These are phyloP conservation scores for Ophion ventricosus DNA, from an alignment of 2,888 invertebrate species.

Conservation along the genomic window DNA sequence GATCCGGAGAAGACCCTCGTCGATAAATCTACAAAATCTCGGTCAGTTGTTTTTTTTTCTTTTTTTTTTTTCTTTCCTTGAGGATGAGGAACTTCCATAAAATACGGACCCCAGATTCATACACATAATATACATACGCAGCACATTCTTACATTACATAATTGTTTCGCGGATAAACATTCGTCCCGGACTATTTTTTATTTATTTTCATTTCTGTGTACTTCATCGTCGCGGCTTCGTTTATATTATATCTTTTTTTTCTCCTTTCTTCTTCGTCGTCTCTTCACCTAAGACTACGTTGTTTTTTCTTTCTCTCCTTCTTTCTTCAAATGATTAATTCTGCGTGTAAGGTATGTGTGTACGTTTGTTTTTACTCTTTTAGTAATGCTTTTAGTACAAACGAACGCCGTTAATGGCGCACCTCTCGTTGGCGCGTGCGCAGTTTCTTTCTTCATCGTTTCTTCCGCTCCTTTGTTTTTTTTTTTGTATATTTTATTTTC, in stretches of 20 bases:
- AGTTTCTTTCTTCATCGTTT: conserved; percentile 20
- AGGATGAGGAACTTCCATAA: conserved; percentile 82
- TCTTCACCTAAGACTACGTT: conserved; percentile 55
- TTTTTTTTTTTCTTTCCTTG: conserved; percentile 69
- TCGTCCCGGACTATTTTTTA: conserved; percentile 67
- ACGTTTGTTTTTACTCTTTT: conserved; percentile 26
- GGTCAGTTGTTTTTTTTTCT: conserved; percentile 68
- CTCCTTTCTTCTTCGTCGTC: conserved; percentile 32
- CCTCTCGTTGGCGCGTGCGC: conserved; percentile 61
- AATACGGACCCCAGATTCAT: conserved; percentile 78
- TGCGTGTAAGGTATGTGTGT: conserved; percentile 61
- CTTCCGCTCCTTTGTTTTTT: conserved; percentile 23
- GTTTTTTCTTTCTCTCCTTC: not conserved
- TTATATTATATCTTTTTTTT: conserved; percentile 58
- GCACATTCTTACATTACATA: conserved; percentile 70
- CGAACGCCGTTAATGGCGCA: conserved; percentile 63
- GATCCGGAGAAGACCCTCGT: conserved; percentile 75
- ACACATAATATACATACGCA: conserved; percentile 73
- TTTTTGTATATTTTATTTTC: conserved; percentile 55
- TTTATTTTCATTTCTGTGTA: conserved; percentile 40
- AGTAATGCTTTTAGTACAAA: conserved; percentile 69
- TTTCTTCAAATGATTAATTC: not conserved
- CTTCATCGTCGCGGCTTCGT: conserved; percentile 40
- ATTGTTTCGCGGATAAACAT: conserved; percentile 69
- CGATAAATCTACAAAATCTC: conserved; percentile 80